Evolutionary conservation across 2,797 vertebrate genomes (phyloP).

Genomic region (Oceanodroma leucorhoa): DNA sequence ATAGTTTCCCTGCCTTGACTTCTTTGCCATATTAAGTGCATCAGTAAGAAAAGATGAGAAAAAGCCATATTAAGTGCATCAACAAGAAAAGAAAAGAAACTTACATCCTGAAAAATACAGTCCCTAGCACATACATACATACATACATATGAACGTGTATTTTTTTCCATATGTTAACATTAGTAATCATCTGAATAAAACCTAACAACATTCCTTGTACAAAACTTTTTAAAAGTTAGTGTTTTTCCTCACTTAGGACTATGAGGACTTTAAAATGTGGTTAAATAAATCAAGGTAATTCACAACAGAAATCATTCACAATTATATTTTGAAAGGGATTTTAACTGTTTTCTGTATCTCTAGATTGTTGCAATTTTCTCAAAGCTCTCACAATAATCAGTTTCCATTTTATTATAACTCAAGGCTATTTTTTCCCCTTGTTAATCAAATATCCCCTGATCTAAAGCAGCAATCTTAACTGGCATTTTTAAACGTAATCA

Average conservation of each 20-base stretch:
- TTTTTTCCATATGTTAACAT: not conserved
- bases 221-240: not conserved
- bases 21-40: not conserved
- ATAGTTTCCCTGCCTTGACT: not conserved
- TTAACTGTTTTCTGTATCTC: not conserved
- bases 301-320: not conserved
- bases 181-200: not conserved
- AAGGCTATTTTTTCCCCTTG: not conserved
- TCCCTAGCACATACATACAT: not conserved
- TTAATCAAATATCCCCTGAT: not conserved
- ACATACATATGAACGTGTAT: accelerated
- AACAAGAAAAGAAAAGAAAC: not conserved
- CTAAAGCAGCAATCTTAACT: not conserved
- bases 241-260: not conserved
- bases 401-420: not conserved
- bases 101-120: not conserved
- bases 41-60: not conserved
- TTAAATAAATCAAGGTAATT: not conserved
- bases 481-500: not conserved
- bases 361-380: not conserved
- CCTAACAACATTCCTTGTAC: not conserved
- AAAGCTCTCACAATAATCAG: not conserved
- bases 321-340: not conserved
- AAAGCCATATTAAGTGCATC: not conserved
- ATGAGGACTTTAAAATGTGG: not conserved